These are phyloP conservation scores for Sericinus montela DNA, from an alignment of 2,888 invertebrate species.

Conservation along the genomic window DNA sequence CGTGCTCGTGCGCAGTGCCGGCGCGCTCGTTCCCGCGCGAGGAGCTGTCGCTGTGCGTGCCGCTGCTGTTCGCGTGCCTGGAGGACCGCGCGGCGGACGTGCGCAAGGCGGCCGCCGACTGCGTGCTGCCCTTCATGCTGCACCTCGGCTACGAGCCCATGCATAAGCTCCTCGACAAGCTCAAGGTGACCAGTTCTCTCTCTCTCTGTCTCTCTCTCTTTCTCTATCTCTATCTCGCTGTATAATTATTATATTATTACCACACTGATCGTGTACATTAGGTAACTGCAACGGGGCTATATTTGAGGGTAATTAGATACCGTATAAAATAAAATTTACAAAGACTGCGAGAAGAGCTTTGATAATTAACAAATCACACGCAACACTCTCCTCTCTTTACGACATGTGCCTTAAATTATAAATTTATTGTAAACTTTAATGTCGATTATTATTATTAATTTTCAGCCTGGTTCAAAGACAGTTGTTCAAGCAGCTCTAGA, in stretches of 20 bases:
- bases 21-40: slow-evolving; percentile 88
- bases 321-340: too few relatives aligned
- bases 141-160: slow-evolving; percentile 92
- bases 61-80: slow-evolving; percentile 87
- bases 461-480: slow-evolving; percentile 85
- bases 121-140: slow-evolving; percentile 94
- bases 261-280: too few relatives aligned
- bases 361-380: too few relatives aligned
- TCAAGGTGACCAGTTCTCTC: slow-evolving; percentile 82
- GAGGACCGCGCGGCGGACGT: slow-evolving; percentile 96
- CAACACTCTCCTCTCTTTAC: too few relatives aligned
- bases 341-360: too few relatives aligned
- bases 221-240: too few relatives aligned
- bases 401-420: too few relatives aligned
- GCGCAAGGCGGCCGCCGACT: slow-evolving; percentile 92
- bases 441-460: too few relatives aligned
- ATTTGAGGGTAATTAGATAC: too few relatives aligned
- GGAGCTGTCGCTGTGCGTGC: slow-evolving; percentile 88
- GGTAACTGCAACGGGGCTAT: too few relatives aligned
- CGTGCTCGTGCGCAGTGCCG: slow-evolving; percentile 63
- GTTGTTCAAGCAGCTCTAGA: slow-evolving; percentile 90
- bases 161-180: slow-evolving; percentile 86
- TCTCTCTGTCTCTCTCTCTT: background rate
- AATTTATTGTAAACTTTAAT: too few relatives aligned
- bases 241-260: too few relatives aligned